phyloP scores from a whole-genome alignment of 2,113 vertebrate species.

The Pangasianodon hypophthalmus region DNA sequence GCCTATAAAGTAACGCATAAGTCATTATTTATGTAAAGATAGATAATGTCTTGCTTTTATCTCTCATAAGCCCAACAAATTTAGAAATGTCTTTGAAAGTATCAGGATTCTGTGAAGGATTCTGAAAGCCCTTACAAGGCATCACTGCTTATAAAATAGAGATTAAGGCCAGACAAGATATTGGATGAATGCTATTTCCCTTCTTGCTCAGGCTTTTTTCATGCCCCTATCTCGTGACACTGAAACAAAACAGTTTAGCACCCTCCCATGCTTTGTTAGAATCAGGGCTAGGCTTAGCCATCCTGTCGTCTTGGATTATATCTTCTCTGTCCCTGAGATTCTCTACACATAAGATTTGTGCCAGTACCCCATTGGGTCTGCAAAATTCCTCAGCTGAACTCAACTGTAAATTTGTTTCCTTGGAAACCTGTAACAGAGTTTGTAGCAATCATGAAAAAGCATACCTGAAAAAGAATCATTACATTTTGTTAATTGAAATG shows the following conservation, averaged over 20 bases:
- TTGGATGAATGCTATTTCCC: not conserved
- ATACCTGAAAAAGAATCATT: not conserved
- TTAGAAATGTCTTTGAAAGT: not conserved
- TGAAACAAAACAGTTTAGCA: not conserved
- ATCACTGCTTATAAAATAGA: not conserved
- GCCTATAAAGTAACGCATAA: not conserved
- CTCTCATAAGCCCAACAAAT: not conserved
- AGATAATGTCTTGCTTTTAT: not conserved
- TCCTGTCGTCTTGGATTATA: not conserved
- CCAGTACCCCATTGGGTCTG: not conserved
- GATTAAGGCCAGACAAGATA: not conserved
- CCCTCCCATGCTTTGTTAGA: not conserved
- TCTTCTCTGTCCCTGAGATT: not conserved
- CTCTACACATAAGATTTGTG: not conserved
- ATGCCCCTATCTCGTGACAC: not conserved
- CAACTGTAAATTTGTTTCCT: not conserved
- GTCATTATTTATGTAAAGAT: not conserved
- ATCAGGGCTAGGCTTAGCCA: not conserved
- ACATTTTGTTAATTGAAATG: not conserved
- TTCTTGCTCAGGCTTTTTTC: not conserved
- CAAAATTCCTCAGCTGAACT: not conserved
- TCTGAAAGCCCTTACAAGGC: not conserved
- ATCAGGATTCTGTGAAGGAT: not conserved
- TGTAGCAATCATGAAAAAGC: not conserved
- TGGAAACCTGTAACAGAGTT: not conserved